phyloP scores from a whole-genome alignment of 2,113 vertebrate species.

The Mystacornis crossleyi region DNA sequence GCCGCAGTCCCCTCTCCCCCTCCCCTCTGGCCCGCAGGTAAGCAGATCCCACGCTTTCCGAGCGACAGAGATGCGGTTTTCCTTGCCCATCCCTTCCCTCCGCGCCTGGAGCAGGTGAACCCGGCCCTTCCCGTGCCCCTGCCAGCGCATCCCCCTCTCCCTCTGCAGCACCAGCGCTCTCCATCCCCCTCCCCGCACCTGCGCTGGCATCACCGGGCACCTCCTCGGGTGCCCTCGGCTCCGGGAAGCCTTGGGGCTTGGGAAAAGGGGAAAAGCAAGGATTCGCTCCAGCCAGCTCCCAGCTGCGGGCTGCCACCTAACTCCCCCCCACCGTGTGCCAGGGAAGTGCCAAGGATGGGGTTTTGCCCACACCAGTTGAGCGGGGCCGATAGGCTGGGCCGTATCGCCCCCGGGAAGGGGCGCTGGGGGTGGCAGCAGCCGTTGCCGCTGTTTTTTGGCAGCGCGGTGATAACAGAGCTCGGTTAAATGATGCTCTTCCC shows the following conservation, averaged over 20 bases:
- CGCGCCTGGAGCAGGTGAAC: background rate
- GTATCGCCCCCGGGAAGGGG: background rate
- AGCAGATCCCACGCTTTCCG: background rate
- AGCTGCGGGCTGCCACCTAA: background rate
- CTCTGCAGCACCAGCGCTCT: background rate
- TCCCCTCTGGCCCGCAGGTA: too few species aligned
- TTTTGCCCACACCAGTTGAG: background rate
- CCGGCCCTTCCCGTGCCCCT: background rate
- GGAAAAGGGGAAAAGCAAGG: background rate
- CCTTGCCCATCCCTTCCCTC: background rate
- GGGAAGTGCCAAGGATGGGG: background rate
- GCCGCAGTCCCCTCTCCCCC: too few species aligned
- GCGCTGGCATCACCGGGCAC: background rate
- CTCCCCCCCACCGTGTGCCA: background rate
- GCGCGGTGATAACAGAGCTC: background rate
- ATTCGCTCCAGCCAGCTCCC: background rate
- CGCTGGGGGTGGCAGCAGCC: background rate
- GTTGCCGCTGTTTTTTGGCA: background rate
- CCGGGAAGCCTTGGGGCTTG: background rate
- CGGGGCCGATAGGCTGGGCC: background rate
- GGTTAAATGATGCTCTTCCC: background rate
- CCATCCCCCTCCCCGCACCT: background rate
- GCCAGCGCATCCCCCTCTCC: background rate
- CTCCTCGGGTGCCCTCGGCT: background rate
- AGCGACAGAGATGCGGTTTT: background rate